Evolutionary conservation across 1,140 invertebrate genomes (phyloP).

Genomic region (Platorchestia sp.): DNA sequence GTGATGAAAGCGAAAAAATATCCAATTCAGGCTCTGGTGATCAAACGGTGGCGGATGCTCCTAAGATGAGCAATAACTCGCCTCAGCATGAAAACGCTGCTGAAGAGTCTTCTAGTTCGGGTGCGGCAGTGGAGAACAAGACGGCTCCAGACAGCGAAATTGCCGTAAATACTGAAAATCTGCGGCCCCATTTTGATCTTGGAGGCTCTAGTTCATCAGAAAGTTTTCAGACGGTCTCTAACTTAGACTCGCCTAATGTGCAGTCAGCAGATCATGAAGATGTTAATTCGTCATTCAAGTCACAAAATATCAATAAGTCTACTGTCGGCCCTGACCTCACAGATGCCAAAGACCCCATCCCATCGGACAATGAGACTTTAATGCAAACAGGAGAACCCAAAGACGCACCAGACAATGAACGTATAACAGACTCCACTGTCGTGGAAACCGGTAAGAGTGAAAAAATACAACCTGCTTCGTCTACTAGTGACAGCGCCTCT

Average conservation of each 20-base stretch:
- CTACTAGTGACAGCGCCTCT: not conserved
- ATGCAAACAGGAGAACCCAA: not conserved
- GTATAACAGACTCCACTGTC: not conserved
- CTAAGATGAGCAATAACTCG: not conserved
- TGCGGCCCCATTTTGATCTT: conserved; percentile 16
- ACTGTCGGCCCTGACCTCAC: not conserved
- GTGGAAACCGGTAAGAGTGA: not conserved
- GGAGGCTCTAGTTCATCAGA: not conserved
- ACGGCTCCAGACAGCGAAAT: not conserved
- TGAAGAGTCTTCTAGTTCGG: not conserved
- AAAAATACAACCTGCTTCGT: not conserved
- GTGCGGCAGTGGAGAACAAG: not conserved
- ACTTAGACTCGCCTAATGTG: not conserved
- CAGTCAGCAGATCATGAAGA: not conserved
- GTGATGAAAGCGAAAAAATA: not conserved
- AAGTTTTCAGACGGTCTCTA: not conserved
- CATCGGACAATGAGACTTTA: not conserved
- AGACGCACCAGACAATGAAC: not conserved
- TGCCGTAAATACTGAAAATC: not conserved
- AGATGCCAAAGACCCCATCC: not conserved
- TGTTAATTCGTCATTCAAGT: not conserved
- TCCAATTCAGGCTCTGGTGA: not conserved
- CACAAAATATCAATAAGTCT: not conserved
- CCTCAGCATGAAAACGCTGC: not conserved
- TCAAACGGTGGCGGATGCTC: not conserved